A percentile compares a stretch with the other conserved stretches of the same genome.
Evolutionary conservation across 2,113 vertebrate species (phyloP).

Genomic region (Pseudopipra pipra): DNA sequence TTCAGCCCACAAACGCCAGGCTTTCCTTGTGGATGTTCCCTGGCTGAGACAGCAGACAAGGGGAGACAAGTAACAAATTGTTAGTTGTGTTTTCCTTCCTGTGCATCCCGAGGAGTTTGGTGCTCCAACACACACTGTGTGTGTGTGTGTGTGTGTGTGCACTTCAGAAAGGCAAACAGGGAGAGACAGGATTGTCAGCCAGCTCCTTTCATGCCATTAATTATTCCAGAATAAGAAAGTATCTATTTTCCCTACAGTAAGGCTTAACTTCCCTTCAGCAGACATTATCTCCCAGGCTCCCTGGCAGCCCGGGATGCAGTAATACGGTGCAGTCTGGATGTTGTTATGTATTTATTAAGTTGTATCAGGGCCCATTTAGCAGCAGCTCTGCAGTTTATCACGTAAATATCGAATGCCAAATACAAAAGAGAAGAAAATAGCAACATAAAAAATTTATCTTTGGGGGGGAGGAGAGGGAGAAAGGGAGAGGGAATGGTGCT

Average conservation of each 20-base stretch:
- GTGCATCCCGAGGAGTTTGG: background rate
- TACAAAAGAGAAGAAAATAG: slow-evolving; percentile 71
- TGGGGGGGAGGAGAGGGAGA: slow-evolving; percentile 36
- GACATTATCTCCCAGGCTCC: slow-evolving; percentile 1
- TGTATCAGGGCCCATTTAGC: slow-evolving; percentile 68
- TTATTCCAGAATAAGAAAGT: slow-evolving; percentile 2
- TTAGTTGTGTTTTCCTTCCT: background rate
- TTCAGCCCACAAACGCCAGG: background rate
- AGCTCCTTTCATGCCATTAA: background rate
- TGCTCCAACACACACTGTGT: background rate
- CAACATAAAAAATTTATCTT: slow-evolving; percentile 75
- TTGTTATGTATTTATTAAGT: slow-evolving; percentile 70
- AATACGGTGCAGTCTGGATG: slow-evolving; percentile 30
- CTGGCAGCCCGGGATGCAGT: slow-evolving; percentile 30
- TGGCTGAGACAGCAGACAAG: background rate
- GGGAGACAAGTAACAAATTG: background rate
- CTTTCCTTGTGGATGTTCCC: background rate
- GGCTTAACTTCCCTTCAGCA: background rate
- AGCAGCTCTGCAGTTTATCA: slow-evolving; percentile 70
- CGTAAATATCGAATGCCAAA: slow-evolving; percentile 68
- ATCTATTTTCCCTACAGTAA: background rate
- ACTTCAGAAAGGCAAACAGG: background rate
- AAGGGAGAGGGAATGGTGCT: slow-evolving; percentile 48
- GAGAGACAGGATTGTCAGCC: background rate
- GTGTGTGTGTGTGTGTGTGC: background rate